Evolutionary conservation across 1,140 invertebrate genomes (phyloP).

Genomic region (Ceratina calcarata): DNA sequence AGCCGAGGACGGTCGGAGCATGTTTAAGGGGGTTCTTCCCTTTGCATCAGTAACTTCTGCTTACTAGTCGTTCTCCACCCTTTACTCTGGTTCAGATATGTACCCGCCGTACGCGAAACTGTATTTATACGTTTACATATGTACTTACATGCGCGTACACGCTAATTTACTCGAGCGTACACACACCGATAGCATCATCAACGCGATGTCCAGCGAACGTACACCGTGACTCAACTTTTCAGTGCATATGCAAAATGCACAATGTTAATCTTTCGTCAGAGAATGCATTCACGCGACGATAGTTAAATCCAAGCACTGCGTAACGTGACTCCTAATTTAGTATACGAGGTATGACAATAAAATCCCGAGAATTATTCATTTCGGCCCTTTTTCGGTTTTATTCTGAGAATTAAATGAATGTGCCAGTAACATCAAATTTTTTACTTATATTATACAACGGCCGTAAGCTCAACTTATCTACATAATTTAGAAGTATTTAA

Average conservation of each 20-base stretch:
- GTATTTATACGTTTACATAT: background rate
- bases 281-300: background rate
- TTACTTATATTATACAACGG: too few relatives aligned
- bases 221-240: background rate
- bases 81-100: conserved; percentile 17
- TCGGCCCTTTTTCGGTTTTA: too few relatives aligned
- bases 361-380: too few relatives aligned
- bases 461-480: too few relatives aligned
- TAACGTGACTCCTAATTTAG: background rate
- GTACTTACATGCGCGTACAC: background rate
- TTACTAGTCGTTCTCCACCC: conserved; percentile 23
- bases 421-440: too few relatives aligned
- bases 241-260: background rate
- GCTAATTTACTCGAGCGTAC: conserved; percentile 18
- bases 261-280: conserved; percentile 3
- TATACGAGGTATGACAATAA: too few relatives aligned
- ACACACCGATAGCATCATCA: conserved; percentile 15
- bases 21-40: conserved; percentile 50
- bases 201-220: conserved; percentile 3
- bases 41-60: conserved; percentile 50
- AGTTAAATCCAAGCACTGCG: background rate
- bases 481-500: too few relatives aligned
- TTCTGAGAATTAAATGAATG: too few relatives aligned
- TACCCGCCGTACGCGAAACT: background rate
- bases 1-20: background rate